Evolutionary conservation across 2,113 vertebrate species (phyloP).

Genomic region (Patagioenas fasciata): DNA sequence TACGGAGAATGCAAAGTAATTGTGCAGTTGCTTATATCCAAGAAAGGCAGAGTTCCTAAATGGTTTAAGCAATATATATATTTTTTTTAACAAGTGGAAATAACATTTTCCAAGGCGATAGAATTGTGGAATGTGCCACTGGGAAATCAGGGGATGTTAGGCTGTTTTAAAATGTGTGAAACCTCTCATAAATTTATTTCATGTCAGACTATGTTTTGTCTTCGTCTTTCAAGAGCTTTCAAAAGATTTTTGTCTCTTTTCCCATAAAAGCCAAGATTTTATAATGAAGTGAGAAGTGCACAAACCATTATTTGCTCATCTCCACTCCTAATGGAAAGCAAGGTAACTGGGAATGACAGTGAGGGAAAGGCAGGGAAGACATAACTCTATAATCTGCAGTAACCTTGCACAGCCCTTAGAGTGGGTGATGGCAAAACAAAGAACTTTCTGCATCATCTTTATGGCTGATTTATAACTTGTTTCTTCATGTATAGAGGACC

Average conservation of each 20-base stretch:
- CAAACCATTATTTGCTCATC: not conserved
- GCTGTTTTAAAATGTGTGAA: not conserved
- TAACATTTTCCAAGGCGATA: not conserved
- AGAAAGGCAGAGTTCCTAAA: too few species aligned
- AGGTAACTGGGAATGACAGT: not conserved
- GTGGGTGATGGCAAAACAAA: not conserved
- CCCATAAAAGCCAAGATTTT: not conserved
- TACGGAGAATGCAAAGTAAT: not conserved
- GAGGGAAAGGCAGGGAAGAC: not conserved
- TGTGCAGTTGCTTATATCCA: not conserved
- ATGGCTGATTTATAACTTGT: not conserved
- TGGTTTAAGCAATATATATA: too few species aligned
- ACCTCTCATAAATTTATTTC: not conserved
- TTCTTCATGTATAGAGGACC: not conserved
- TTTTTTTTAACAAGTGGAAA: not conserved
- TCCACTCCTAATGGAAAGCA: rapidly evolving
- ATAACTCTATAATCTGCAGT: not conserved
- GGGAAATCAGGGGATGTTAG: not conserved
- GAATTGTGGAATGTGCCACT: not conserved
- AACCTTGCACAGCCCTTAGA: not conserved
- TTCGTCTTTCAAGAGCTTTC: not conserved
- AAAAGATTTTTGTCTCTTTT: not conserved
- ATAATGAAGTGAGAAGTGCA: not conserved
- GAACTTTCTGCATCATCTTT: not conserved
- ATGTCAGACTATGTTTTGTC: not conserved